Base-by-base conservation (phyloP, 2,888 invertebrate genomes). In the Cryptus armator region DNA sequence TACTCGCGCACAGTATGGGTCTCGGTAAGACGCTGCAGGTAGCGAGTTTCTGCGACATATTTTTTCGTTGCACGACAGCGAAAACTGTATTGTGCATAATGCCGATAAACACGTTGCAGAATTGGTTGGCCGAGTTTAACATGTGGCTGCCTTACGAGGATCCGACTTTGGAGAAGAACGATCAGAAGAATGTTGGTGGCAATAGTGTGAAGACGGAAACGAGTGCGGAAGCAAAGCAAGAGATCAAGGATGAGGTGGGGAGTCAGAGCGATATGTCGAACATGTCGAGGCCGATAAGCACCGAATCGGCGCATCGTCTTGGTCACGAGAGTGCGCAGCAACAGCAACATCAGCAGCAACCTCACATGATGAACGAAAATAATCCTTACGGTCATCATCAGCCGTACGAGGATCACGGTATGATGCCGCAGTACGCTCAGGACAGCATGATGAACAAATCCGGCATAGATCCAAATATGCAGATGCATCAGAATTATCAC, bases 1-100 rank as follows among this genome's bases (percentile, higher is more conserved):
- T 99, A 90, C 95, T 99, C 75, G 99, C 99, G 0, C 99, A 99
- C 95, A 99, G 99, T 64, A 99, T 99, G 99, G 99, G 99, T 1
- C 95, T 99, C 43, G 99, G 99, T n/a, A 99, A 99, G 95, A 99
- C 99, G 0, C 95, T 99, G 81, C 98, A 97, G 95, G 97, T 99
- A 80, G 98, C 99, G 79, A 98, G 98, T 87, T 99, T 99, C 94
- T 97, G 98, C 92, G 99, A 99, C 94, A 97, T 99, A 90, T 99
- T 99, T 94, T 95, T 99, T 89, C 95, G 99, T 74, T 97, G 98
- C 93, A 99, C 99, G 0, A 95, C 95, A 32, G 97, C 98, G 5
- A 97, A 97, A 93, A 98, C 97, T 14, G 98, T 99, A 0, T 94
- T 99, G 53, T 98, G 99, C 91, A 99, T 99, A 87, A 99, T 99